Evolutionary conservation across 2,797 vertebrate genomes (phyloP), one percentile per base, ranked within the genome.

Genomic region (Rachycentron canadum): DNA sequence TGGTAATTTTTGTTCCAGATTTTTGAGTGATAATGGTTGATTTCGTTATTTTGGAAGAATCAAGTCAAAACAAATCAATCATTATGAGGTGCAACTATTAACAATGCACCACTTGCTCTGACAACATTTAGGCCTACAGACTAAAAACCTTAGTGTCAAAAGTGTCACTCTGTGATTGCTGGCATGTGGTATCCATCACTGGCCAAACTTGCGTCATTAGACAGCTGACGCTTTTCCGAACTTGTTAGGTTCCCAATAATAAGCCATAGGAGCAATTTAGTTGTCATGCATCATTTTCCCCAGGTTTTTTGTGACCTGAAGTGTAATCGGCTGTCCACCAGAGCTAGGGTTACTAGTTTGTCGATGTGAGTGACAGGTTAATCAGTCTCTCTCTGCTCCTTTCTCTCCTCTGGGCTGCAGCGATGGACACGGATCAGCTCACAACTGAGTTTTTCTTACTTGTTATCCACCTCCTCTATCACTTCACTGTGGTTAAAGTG

Each of bases 141-240:
- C 47, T 38, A 36, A 67, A 83, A 73, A 83, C 74, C 40, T 71
- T 70, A 58, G 57, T 85, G 83, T 86, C 78, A 75, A 53, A 69
- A 66, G 69, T 80, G 83, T 76, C 80, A 76, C 79, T 41, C 52
- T 82, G 69, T 75, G 69, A 90, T 86, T 65, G 59, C 67, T 25
- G 73, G 87, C 93, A 94, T 90, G 83, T 94, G 93, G 92, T 93
- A 88, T 81, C 94, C 89, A 94, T 95, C 94, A 92, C 64, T 73
- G 73, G 67, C 65, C 85, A 78, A 83, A 90, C 86, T 78, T 86
- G 73, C 73, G 71, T 87, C 87, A 90, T 91, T 89, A 89, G 88
- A 92, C 89, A 87, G 83, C 86, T 76, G 74, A 81, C 89, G 84
- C 86, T 87, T 90, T 87, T 89, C 64, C 47, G 32, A 80, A 87